Evolutionary conservation across 64 coral and sea anemone species (phyloP).

Genomic region (Montipora capricornis): DNA sequence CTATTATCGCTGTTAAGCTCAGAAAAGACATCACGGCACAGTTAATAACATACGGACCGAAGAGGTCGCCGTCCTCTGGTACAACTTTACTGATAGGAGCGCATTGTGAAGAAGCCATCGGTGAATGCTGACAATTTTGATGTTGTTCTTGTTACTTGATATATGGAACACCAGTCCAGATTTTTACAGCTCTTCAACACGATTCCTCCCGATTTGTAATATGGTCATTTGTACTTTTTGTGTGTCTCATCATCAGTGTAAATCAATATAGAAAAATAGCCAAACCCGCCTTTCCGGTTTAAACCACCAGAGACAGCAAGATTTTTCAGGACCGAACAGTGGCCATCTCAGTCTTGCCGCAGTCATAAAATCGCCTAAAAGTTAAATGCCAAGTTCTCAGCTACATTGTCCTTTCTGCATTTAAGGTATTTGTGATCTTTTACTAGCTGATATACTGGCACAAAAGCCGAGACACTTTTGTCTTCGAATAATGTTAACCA

Average conservation of each 20-base stretch:
- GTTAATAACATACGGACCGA: conserved; percentile 10
- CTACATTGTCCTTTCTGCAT: too few relatives aligned
- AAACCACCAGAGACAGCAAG: neutral
- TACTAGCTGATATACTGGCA: too few relatives aligned
- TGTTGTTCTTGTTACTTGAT: neutral
- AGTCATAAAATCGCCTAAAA: too few relatives aligned
- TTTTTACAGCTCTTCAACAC: neutral
- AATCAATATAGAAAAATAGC: neutral
- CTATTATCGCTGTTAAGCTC: too few relatives aligned
- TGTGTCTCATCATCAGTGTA: neutral
- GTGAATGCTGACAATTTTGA: too few relatives aligned
- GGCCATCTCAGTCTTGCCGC: too few relatives aligned
- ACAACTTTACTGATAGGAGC: conserved; percentile 9
- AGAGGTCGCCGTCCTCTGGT: conserved; percentile 6
- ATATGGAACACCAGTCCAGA: neutral
- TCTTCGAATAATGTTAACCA: too few relatives aligned
- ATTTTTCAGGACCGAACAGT: too few relatives aligned
- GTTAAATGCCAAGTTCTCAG: too few relatives aligned
- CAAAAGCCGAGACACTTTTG: too few relatives aligned
- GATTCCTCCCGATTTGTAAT: neutral
- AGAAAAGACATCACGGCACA: conserved; percentile 4
- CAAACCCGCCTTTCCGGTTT: too few relatives aligned
- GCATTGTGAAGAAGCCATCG: neutral
- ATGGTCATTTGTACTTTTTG: neutral
- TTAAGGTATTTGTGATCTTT: too few relatives aligned